A percentile compares a stretch with the other conserved stretches of the same genome.
Evolutionary conservation across 2,888 invertebrate species (phyloP).

Genomic region (Zygogramma bicolorata): DNA sequence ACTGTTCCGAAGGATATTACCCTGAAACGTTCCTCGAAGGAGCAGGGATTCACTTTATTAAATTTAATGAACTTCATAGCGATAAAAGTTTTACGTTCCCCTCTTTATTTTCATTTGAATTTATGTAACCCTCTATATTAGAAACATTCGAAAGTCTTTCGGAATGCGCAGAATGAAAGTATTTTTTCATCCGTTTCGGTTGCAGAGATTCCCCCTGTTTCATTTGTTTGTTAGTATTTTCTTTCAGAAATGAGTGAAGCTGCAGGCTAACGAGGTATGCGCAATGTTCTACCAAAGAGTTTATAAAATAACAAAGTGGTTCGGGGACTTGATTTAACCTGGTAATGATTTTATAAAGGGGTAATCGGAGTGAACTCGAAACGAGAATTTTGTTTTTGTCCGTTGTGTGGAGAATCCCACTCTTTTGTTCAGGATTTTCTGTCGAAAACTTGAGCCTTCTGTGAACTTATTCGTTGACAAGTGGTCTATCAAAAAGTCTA

Average conservation of each 20-base stretch:
- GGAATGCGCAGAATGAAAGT: conserved; percentile 37
- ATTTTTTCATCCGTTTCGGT: conserved; percentile 23
- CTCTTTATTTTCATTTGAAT: conserved; percentile 43
- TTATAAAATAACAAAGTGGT: background rate
- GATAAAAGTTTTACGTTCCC: conserved; percentile 40
- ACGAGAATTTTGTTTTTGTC: no score
- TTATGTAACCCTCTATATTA: conserved; percentile 36
- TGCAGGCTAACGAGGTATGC: background rate
- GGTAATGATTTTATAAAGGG: background rate
- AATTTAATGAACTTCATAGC: conserved; percentile 51
- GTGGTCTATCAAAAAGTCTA: no score
- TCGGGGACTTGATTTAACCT: background rate
- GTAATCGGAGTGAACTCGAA: no score
- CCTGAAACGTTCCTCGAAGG: conserved; percentile 31
- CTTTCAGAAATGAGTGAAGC: background rate
- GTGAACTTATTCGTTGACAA: no score
- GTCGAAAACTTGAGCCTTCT: no score
- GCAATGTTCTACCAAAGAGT: background rate
- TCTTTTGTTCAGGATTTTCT: no score
- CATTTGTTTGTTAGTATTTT: background rate
- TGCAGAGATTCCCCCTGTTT: conserved; percentile 24
- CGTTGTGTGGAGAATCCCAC: no score
- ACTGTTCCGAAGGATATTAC: conserved; percentile 32
- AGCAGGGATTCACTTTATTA: conserved; percentile 48
- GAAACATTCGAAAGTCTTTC: conserved; percentile 21